Evolutionary conservation across 2,888 invertebrate species (phyloP), one percentile per base, ranked within the genome.

Genomic region (Resseliella maxima): DNA sequence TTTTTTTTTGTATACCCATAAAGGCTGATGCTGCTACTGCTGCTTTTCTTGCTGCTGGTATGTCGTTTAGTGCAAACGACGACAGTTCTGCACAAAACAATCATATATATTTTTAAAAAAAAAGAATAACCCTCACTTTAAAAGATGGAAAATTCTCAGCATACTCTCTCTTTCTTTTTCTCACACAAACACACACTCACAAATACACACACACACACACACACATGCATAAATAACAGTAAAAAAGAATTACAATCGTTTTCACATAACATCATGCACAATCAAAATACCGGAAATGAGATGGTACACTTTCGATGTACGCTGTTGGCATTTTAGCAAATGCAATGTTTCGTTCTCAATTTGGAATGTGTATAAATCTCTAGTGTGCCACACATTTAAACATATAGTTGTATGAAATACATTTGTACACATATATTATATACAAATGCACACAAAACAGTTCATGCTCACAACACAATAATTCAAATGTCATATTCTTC

Each of bases 231-330:
- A 41, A 5, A 41, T 41, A n/a, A 64, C 2, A 81, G 36, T 35
- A 18, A 81, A 21, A 36, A 36, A 36, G 18, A 31, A 83, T 83
- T 38, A 38, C 83, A 83, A 83, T 83, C 83, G 83, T 24, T 83
- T 83, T 83, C 38, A 83, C 83, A 83, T 83, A 83, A 83, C 83
- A 83, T 83, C 83, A 83, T 83, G 83, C 83, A 83, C 83, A 83
- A 83, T 83, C 83, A 38, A 83, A 83, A 83, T 38, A 38, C 83
- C 83, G 83, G 83, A 83, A 83, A 83, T 83, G 83, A 83, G 83
- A 83, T 83, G 83, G 83, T 83, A n/a, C 41, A 38, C 38, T 38
- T n/a, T 31, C 1, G 64, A 3, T 83, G n/a, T 38, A 35, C n/a
- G 72, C 72, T 72, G 72, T 18, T 31, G 35, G 72, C 72, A 72